A percentile compares a stretch with the other conserved stretches of the same genome.
These are phyloP conservation scores for Dioctria linearis DNA, from an alignment of 2,888 invertebrate genomes.

Conservation along the genomic window DNA sequence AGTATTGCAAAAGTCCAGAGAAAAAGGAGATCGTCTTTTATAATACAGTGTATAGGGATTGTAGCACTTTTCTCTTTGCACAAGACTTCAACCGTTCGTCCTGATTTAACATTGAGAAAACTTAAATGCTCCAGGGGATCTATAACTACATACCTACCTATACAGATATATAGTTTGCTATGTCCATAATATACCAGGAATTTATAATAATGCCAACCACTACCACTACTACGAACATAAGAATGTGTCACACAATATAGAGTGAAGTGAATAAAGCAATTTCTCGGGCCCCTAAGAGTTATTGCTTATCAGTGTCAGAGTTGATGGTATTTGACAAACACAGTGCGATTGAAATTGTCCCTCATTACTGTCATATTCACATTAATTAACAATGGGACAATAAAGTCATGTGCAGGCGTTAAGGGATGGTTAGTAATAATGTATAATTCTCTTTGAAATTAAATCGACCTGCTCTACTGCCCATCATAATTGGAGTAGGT, in stretches of 20 bases:
- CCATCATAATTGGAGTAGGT: neutral
- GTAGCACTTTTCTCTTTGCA: neutral
- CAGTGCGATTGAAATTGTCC: slow-evolving; percentile 31
- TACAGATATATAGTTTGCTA: no score
- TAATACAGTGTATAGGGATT: neutral
- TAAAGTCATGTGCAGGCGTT: slow-evolving; percentile 10
- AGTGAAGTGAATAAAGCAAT: neutral
- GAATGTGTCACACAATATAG: no score
- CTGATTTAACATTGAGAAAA: no score
- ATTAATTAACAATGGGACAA: slow-evolving; percentile 36
- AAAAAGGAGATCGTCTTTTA: neutral
- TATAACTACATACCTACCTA: neutral
- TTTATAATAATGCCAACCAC: no score
- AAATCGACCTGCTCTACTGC: neutral
- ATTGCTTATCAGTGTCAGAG: slow-evolving; percentile 40
- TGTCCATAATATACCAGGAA: no score
- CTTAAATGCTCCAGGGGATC: neutral
- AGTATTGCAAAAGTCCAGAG: neutral
- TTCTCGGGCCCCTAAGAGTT: slow-evolving; percentile 6
- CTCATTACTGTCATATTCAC: slow-evolving; percentile 19
- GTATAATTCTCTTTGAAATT: slow-evolving; percentile 13
- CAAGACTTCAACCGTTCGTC: neutral
- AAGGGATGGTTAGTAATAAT: slow-evolving; percentile 13
- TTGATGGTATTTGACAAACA: slow-evolving; percentile 31
- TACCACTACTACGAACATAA: no score